Evolutionary conservation across 2,888 invertebrate species (phyloP).

Genomic region (Cinara cedri): DNA sequence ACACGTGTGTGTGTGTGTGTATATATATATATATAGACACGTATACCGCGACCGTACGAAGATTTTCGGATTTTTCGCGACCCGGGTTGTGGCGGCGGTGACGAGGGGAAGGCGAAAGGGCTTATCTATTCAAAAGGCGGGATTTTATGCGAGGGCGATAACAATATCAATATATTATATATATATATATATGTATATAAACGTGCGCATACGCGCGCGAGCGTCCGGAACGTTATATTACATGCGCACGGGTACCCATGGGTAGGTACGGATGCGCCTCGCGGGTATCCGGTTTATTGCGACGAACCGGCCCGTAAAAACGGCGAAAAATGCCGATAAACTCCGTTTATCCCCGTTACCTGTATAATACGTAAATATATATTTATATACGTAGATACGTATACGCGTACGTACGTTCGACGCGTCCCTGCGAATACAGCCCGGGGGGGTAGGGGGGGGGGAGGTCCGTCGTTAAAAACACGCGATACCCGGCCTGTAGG

Average conservation of each 20-base stretch:
- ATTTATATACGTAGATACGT: too few relatives aligned
- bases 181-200: background rate
- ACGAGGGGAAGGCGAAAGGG: background rate
- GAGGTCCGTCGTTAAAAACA: background rate
- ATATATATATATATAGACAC: constrained; percentile 5
- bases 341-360: too few relatives aligned
- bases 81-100: too few relatives aligned
- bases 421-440: constrained; percentile 26
- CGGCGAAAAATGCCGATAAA: constrained; percentile 42
- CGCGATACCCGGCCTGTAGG: background rate
- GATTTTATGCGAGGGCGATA: constrained; percentile 44
- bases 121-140: constrained; percentile 43
- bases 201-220: too few relatives aligned
- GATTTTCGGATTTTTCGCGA: constrained; percentile 3
- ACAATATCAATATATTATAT: constrained; percentile 52
- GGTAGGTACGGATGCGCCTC: too few relatives aligned
- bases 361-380: too few relatives aligned
- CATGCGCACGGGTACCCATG: too few relatives aligned
- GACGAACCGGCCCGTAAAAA: constrained; percentile 38
- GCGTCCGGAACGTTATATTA: too few relatives aligned
- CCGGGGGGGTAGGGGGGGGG: background rate
- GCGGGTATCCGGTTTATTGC: constrained; percentile 37
- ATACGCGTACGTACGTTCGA: too few relatives aligned
- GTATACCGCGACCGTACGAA: background rate
- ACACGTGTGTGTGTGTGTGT: too few relatives aligned